Percentiles rank a stretch among this genome's conserved stretches.
Conservation (phyloP, 1,140 invertebrate species). For the Pygmarrhopalites habei region DNA sequence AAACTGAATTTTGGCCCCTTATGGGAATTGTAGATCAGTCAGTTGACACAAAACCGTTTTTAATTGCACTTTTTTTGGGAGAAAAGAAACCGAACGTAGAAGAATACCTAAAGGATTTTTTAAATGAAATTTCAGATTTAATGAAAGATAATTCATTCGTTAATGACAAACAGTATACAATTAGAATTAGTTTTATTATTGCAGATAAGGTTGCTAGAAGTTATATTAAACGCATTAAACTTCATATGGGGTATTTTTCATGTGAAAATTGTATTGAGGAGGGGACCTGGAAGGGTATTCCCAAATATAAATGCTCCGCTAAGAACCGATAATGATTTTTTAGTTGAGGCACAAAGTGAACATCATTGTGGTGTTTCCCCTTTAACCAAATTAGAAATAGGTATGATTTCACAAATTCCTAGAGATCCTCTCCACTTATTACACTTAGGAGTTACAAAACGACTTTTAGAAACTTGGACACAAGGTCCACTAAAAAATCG, state of each 20-base stretch:
- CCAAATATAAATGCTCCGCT: constrained; percentile 15
- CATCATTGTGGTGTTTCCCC: constrained; percentile 10
- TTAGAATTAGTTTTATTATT: constrained; percentile 39
- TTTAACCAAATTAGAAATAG: constrained; percentile 7
- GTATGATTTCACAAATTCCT: constrained; percentile 39
- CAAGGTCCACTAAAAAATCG: constrained; percentile 29
- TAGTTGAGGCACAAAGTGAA: not conserved
- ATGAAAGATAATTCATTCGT: constrained; percentile 34
- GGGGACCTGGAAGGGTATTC: constrained; percentile 20
- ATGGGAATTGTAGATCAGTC: constrained; percentile 31
- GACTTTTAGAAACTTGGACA: constrained; percentile 41
- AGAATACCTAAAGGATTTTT: constrained; percentile 40
- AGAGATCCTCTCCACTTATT: constrained; percentile 43
- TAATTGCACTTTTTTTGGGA: constrained; percentile 41
- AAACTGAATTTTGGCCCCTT: constrained; percentile 41
- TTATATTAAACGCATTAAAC: constrained; percentile 40
- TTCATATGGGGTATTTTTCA: constrained; percentile 39
- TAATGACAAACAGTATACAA: constrained; percentile 25
- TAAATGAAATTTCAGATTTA: constrained; percentile 38
- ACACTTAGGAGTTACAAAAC: constrained; percentile 41
- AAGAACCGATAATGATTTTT: constrained; percentile 41
- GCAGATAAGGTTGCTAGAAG: constrained; percentile 42
- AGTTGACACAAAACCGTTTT: constrained; percentile 27
- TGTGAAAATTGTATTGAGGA: constrained; percentile 41
- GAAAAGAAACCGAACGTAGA: constrained; percentile 40